Conservation (phyloP, 2,797 vertebrate species). For the Enteromius afrohamiltoni region DNA sequence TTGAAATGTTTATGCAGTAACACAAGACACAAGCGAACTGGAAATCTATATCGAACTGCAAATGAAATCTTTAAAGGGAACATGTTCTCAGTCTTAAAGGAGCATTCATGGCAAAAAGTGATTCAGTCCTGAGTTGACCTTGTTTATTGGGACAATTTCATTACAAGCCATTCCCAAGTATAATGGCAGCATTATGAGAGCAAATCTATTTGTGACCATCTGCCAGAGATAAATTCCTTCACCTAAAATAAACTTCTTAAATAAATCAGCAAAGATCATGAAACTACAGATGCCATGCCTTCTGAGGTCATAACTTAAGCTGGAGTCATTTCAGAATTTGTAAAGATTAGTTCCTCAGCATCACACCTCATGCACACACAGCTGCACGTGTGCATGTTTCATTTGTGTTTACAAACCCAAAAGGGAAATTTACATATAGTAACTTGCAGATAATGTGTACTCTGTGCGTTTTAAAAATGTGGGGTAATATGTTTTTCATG, state of each 20-base stretch:
- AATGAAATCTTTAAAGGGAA: background rate
- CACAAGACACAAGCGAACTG: background rate
- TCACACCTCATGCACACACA: background rate
- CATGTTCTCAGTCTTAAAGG: background rate
- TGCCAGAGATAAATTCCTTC: background rate
- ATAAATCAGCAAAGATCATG: conserved; percentile 12
- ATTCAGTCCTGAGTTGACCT: background rate
- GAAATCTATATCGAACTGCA: background rate
- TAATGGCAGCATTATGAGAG: background rate
- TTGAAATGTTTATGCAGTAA: background rate
- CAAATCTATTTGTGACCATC: conserved; percentile 9
- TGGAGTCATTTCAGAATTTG: background rate
- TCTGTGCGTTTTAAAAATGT: background rate
- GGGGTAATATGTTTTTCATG: background rate
- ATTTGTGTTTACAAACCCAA: background rate
- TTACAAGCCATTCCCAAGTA: background rate
- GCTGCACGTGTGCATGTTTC: conserved; percentile 12
- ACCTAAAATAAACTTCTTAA: conserved; percentile 23
- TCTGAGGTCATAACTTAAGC: background rate
- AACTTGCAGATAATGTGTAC: background rate
- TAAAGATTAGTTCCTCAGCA: background rate
- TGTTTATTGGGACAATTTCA: background rate
- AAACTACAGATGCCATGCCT: conserved; percentile 17
- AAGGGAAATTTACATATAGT: background rate
- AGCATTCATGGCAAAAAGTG: background rate